phyloP scores from a whole-genome alignment of 2,797 vertebrate genomes.

The Merluccius polli region DNA sequence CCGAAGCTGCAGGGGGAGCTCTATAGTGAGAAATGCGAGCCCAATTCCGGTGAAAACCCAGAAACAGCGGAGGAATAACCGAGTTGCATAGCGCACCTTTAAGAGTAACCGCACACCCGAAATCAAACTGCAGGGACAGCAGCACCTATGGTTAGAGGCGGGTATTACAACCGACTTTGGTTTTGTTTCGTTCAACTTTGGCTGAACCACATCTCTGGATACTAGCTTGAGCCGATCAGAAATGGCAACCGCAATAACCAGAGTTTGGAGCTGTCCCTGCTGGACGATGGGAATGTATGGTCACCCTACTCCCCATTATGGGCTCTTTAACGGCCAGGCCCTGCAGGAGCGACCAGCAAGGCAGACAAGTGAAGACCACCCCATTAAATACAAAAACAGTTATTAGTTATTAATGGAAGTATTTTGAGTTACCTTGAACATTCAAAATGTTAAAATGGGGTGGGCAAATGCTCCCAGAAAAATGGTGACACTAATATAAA shows the following conservation, averaged over 20 bases:
- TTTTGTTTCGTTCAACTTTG: not conserved
- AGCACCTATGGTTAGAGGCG: too few relatives aligned
- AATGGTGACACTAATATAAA: conserved; percentile 8
- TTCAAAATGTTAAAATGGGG: conserved; percentile 1
- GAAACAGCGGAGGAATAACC: too few relatives aligned
- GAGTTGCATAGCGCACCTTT: too few relatives aligned
- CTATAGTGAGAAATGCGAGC: too few relatives aligned
- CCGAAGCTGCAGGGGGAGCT: too few relatives aligned
- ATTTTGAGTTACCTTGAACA: not conserved
- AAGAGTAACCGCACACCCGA: too few relatives aligned
- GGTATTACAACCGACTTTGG: too few relatives aligned
- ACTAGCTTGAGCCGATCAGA: not conserved
- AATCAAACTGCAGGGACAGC: too few relatives aligned
- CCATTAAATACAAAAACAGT: not conserved
- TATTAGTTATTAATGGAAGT: not conserved
- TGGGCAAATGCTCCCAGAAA: conserved; percentile 1
- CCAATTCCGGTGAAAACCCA: too few relatives aligned
- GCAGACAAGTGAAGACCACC: conserved; percentile 17
- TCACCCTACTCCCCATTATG: conserved; percentile 27
- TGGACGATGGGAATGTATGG: not conserved
- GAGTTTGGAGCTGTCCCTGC: not conserved
- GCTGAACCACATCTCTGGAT: not conserved
- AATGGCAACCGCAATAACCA: not conserved
- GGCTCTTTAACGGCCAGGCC: conserved; percentile 30
- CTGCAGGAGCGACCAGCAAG: conserved; percentile 21